Evolutionary conservation across 2,888 invertebrate genomes (phyloP), one percentile per base, ranked within the genome.

Genomic region (Alloplasta piceator): DNA sequence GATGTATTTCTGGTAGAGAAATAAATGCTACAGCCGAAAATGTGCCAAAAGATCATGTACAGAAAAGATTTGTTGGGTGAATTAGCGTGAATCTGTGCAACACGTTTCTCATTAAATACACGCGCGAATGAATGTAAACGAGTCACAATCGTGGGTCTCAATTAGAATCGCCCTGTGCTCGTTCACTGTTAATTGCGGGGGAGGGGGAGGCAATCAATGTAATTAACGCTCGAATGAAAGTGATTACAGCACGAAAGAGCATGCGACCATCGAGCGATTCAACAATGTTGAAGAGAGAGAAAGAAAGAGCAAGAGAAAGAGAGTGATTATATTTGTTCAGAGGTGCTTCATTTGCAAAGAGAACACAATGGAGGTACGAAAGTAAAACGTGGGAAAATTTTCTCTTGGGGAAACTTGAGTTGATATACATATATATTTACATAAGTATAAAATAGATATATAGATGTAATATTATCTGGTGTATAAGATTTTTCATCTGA

Each of bases 211-310:
- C 74, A 78, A 70, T 80, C 83, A 70, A 80, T 83, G 83, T 80
- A 81, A 83, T 83, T 78, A 83, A 78, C 72, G 70, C 81, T 72
- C 75, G 64, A 77, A 81, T 66, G 84, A 84, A 81, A 84, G 82
- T 82, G 77, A 81, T 82, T 84, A 84, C 76, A 75, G 70, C 48
- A 76, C 73, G 63, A 61, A 74, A 78, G 50, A 72, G 61, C 66
- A 70, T 63, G 77, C 16, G 63, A 77, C 58, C 48, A 52, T 48
- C 58, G 61, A 41, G 66, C 55, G 50, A 71, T 26, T 10, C 67
- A 71, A 60, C 50, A 5, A 26, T 26, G 26, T 52, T 5, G 5
- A 43, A 43, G 43, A 60, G 61, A 68, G 50, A 52, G 41, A 61
- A 67, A 52, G 43, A 68, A 46, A 58, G 50, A 64, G 58, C 60